phyloP scores from a whole-genome alignment of 2,113 vertebrate species.

The Corapipo altera region DNA sequence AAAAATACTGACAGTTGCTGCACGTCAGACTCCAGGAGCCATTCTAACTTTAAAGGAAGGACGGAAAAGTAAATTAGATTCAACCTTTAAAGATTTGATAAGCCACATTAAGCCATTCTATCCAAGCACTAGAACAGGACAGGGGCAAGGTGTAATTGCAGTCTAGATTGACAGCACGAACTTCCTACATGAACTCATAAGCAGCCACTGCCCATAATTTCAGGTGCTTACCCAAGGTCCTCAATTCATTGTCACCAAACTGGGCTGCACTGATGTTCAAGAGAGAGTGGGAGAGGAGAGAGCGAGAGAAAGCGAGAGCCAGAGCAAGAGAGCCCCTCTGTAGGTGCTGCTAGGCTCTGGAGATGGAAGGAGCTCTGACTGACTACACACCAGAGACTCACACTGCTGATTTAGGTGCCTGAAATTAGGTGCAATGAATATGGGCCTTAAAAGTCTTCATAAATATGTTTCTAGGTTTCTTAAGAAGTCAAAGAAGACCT shows the following conservation, averaged over 20 bases:
- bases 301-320: no score
- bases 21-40: background rate
- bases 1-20: background rate
- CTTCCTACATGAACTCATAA: background rate
- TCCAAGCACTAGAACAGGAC: background rate
- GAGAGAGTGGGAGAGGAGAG: background rate
- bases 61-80: background rate
- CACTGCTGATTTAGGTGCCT: no score
- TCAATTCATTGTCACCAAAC: background rate
- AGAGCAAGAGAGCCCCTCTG: background rate
- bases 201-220: background rate
- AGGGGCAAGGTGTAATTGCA: background rate
- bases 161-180: background rate
- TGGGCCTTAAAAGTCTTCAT: background rate
- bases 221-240: background rate
- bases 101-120: background rate
- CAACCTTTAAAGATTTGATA: background rate
- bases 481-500: background rate
- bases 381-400: no score
- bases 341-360: background rate
- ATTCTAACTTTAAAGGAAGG: background rate
- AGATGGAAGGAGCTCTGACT: background rate
- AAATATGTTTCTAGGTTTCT: background rate
- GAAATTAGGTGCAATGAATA: no score
- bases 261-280: background rate